Percentiles rank a stretch among this genome's conserved stretches.
These are phyloP conservation scores for Eupithecia exiguata DNA, from an alignment of 2,888 invertebrate species.

Conservation along the genomic window DNA sequence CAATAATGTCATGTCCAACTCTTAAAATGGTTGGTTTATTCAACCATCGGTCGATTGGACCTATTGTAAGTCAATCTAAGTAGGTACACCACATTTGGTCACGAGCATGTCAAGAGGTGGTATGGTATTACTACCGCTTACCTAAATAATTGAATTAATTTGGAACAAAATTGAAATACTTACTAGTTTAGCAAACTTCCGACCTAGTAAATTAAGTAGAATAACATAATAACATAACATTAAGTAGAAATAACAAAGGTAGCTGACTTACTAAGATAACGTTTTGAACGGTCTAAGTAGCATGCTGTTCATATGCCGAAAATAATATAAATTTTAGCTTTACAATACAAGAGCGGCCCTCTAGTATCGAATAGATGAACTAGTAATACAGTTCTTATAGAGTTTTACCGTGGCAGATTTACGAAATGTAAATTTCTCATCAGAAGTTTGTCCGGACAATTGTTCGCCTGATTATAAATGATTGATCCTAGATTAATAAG, in stretches of 20 bases:
- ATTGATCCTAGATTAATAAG: too few relatives aligned
- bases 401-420: not conserved
- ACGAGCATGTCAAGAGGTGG: too few relatives aligned
- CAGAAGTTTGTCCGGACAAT: not conserved
- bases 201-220: not conserved
- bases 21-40: not conserved
- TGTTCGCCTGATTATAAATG: not conserved
- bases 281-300: not conserved
- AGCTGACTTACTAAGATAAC: not conserved
- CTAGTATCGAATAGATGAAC: slow-evolving; percentile 30
- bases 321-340: not conserved
- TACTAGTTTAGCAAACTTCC: not conserved
- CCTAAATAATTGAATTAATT: not conserved
- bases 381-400: not conserved
- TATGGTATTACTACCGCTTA: too few relatives aligned
- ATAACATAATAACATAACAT: too few relatives aligned
- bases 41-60: not conserved
- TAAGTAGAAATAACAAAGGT: too few relatives aligned
- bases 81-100: too few relatives aligned
- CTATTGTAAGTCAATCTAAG: too few relatives aligned
- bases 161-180: not conserved
- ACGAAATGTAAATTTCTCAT: not conserved
- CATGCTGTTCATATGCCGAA: not conserved
- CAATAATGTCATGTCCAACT: not conserved
- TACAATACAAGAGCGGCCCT: slow-evolving; percentile 23